Evolutionary conservation across 2,113 vertebrate genomes (phyloP).

Genomic region (Halichoerus grypus): DNA sequence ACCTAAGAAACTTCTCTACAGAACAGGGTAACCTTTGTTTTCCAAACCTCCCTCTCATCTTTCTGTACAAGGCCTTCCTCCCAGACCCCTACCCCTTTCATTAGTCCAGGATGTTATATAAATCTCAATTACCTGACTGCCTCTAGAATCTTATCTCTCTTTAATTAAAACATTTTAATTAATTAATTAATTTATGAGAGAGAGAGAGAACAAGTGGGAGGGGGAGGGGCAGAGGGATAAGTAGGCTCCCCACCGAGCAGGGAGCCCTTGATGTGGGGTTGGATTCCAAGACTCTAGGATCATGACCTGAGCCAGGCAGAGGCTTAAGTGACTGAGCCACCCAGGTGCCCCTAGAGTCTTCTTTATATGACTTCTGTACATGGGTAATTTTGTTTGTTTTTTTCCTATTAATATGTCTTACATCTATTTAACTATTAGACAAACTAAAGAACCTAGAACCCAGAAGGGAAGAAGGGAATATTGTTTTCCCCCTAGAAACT

Average conservation of each 20-base stretch:
- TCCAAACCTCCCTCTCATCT: neutral
- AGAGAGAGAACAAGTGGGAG: neutral
- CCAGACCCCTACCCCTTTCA: neutral
- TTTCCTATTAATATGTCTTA: neutral
- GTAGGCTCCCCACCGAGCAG: neutral
- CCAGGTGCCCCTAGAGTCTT: neutral
- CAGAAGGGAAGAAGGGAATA: neutral
- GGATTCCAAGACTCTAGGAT: neutral
- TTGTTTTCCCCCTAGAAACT: neutral
- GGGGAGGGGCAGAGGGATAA: neutral
- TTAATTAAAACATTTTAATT: neutral
- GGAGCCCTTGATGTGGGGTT: neutral
- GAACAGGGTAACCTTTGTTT: neutral
- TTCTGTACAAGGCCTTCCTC: neutral
- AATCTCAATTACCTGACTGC: neutral
- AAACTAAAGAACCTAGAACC: neutral
- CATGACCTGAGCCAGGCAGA: too few relatives aligned
- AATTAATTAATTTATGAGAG: too few relatives aligned
- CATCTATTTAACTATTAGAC: neutral
- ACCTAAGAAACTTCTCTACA: neutral
- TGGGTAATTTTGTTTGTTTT: neutral
- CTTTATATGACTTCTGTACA: neutral
- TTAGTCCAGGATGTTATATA: neutral
- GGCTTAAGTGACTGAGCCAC: neutral
- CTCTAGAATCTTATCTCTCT: neutral